Evolutionary conservation across 2,113 vertebrate species (phyloP), one percentile per base, ranked within the genome.

Genomic region (Engystomops pustulosus): DNA sequence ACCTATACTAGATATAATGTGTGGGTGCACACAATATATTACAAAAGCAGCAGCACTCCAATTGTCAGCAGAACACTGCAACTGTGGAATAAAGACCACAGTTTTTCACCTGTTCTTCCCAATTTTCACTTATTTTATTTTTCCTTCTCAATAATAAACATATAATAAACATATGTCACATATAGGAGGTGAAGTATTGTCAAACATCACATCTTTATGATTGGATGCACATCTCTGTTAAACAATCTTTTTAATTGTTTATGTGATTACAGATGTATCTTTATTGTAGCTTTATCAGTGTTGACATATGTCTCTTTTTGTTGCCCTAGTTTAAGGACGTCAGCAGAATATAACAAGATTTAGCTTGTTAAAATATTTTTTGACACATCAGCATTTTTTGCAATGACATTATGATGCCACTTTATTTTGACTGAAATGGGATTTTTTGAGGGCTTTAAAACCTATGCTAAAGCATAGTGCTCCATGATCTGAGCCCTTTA

Each of bases 291-390:
- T 4, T 55, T 84, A 78, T 84, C 68, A 44, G 65, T 53, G 32
- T 25, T 84, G 82, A 78, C 82, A 84, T 62, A 84, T 55, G 72
- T 84, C 82, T 78, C 32, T 78, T 84, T 30, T 12, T 78, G 62
- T 84, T 69, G 72, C 49, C 60, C 74, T n/a, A n/a, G 34, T 53
- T 20, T 69, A 14, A 25, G 78, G 23, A 78, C 17, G 60, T 84
- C 82, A 78, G 82, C 62, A 84, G 45, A 84, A 84, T 69, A 84
- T 77, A 77, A 78, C 32, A 49, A 67, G 72, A 15, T 55, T 69
- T 67, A 68, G 81, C 55, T 84, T 68, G 81, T 77, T 53, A 84
- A 68, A 77, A 68, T 77, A 20, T 32, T 84, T 55, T 49, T 75
- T 67, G 44, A 3, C 41, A 53, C 23, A n/a, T 76, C 17, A 53